Evolutionary conservation across 2,797 vertebrate genomes (phyloP).

Genomic region (Rhodeus uyekii): DNA sequence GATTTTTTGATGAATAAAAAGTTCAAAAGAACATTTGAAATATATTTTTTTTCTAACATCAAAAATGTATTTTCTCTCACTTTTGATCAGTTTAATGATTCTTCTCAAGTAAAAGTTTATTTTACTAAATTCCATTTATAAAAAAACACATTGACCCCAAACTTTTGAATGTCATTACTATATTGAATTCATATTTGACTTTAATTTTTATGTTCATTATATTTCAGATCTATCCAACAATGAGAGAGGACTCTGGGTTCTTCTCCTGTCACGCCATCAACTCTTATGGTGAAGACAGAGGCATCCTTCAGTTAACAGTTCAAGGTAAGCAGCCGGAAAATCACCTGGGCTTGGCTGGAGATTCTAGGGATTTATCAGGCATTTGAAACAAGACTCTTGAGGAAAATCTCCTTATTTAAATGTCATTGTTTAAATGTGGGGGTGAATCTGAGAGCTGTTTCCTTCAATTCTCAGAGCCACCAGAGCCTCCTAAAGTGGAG

Average conservation of each 20-base stretch:
- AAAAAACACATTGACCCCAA: background rate
- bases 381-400: background rate
- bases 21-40: background rate
- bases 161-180: background rate
- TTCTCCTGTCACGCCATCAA: constrained; percentile 99
- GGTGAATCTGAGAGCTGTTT: background rate
- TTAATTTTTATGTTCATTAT: background rate
- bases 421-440: background rate
- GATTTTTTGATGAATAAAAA: background rate
- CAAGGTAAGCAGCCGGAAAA: constrained; percentile 82
- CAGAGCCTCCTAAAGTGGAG: constrained; percentile 96
- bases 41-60: background rate
- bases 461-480: constrained; percentile 81
- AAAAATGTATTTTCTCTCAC: background rate
- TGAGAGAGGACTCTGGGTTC: constrained; percentile 97
- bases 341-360: background rate
- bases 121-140: background rate
- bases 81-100: background rate
- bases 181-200: background rate
- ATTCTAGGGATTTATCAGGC: background rate
- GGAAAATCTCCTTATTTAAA: constrained; percentile 14
- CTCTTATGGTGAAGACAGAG: constrained; percentile 96
- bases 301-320: constrained; percentile 97
- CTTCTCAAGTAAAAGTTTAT: no score
- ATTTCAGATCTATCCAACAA: constrained; percentile 91